phyloP scores from a whole-genome alignment of 2,113 vertebrate genomes.

The Bubo bubo region DNA sequence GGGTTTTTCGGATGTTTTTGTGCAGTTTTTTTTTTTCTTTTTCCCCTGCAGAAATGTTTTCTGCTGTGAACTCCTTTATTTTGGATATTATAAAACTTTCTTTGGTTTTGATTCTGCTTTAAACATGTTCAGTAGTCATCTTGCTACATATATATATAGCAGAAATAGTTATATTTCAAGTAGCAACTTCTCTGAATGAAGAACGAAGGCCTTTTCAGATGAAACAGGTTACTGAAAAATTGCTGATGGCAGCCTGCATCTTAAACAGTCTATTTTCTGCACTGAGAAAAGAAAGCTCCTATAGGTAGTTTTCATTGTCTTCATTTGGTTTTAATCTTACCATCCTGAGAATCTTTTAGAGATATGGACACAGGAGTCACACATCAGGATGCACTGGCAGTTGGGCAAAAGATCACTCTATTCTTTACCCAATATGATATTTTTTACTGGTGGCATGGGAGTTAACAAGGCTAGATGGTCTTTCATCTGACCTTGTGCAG shows the following conservation, averaged over 20 bases:
- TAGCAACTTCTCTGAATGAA: neutral
- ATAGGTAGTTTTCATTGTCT: neutral
- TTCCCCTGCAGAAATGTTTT: neutral
- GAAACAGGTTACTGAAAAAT: neutral
- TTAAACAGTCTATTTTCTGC: neutral
- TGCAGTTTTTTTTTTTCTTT: neutral
- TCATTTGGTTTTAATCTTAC: neutral
- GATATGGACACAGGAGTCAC: neutral
- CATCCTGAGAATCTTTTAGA: neutral
- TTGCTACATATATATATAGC: neutral
- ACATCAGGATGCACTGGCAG: neutral
- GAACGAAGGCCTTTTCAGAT: neutral
- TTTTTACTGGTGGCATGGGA: neutral
- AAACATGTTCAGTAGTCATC: neutral
- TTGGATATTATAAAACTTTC: neutral
- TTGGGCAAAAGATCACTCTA: neutral
- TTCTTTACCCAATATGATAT: neutral
- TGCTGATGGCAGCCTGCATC: neutral
- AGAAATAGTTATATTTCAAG: neutral
- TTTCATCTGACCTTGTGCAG: neutral
- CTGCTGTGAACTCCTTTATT: neutral
- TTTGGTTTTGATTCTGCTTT: neutral
- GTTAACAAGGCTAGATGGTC: neutral
- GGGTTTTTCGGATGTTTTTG: rapidly evolving
- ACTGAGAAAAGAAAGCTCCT: neutral